phyloP scores from a whole-genome alignment of 2,113 vertebrate genomes.

The Pycnonotus jocosus region DNA sequence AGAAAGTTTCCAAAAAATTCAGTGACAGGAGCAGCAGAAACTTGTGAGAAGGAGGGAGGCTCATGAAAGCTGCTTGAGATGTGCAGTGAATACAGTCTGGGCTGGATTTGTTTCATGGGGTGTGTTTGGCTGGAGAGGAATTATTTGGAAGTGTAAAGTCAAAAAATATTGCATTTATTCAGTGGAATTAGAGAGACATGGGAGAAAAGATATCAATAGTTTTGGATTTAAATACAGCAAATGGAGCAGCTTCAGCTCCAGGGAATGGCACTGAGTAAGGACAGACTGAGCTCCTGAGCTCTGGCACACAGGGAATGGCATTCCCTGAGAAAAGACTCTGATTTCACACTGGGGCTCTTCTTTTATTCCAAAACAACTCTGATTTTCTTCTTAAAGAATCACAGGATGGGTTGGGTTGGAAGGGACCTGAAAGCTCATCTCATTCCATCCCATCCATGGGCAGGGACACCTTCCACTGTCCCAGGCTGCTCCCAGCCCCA shows the following conservation, averaged over 20 bases:
- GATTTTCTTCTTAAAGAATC: background rate
- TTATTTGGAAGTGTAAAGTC: background rate
- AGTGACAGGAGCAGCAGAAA: background rate
- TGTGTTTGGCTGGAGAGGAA: rapidly evolving
- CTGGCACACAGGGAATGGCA: background rate
- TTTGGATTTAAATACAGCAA: background rate
- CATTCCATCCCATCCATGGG: too few species aligned
- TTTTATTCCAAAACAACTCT: background rate
- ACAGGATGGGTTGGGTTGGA: background rate
- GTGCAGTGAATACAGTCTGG: background rate
- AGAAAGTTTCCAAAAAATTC: background rate
- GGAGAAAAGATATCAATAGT: rapidly evolving
- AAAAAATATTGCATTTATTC: background rate
- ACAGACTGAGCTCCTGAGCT: background rate
- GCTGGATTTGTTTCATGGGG: background rate
- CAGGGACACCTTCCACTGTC: background rate
- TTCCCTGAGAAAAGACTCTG: background rate
- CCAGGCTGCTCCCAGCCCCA: background rate
- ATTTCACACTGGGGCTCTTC: background rate
- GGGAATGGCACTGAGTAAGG: background rate
- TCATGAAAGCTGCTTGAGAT: background rate
- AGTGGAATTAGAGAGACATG: background rate
- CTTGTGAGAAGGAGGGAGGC: background rate
- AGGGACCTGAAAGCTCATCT: too few species aligned
- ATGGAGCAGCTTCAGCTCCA: background rate